A percentile compares a stretch with the other conserved stretches of the same genome.
These are phyloP conservation scores for Itoplectis maculator DNA, from an alignment of 2,888 invertebrate species.

Conservation along the genomic window DNA sequence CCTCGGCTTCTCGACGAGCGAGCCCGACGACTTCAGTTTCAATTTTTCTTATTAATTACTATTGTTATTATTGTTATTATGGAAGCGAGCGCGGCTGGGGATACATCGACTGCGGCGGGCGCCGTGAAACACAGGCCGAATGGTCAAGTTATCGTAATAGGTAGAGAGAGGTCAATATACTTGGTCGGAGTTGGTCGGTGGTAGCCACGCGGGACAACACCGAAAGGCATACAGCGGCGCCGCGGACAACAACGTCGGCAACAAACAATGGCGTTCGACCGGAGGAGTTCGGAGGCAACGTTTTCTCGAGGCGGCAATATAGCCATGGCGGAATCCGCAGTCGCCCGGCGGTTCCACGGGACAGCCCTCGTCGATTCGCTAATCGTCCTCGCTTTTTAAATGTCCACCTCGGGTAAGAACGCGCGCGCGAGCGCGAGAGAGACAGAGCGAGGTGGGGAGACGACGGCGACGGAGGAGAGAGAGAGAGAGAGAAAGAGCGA, in stretches of 20 bases:
- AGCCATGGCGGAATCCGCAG: slow-evolving; percentile 53
- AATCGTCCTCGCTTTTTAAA: slow-evolving; percentile 62
- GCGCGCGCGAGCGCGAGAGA: slow-evolving; percentile 38
- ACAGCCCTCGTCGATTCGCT: slow-evolving; percentile 62
- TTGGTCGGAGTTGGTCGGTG: slow-evolving; percentile 50
- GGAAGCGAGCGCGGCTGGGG: not conserved
- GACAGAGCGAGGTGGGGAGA: not conserved
- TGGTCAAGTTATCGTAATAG: slow-evolving; percentile 63
- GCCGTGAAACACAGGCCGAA: slow-evolving; percentile 50
- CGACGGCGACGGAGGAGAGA: not conserved
- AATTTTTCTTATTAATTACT: not conserved
- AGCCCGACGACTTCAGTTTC: not conserved
- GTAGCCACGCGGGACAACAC: slow-evolving; percentile 40
- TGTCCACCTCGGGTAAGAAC: slow-evolving; percentile 49
- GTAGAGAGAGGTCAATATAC: slow-evolving; percentile 66
- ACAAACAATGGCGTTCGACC: slow-evolving; percentile 54
- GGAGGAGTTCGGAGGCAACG: slow-evolving; percentile 2
- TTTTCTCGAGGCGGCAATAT: slow-evolving; percentile 34
- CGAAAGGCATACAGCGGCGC: slow-evolving; percentile 29
- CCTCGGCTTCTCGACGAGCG: not conserved
- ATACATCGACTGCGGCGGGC: slow-evolving; percentile 3
- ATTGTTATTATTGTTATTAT: not conserved
- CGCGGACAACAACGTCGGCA: slow-evolving; percentile 35
- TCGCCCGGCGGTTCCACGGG: slow-evolving; percentile 39
- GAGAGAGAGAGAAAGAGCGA: slow-evolving; percentile 42